Evolutionary conservation across 2,113 vertebrate species (phyloP).

Genomic region (Daphoenositta chrysoptera): DNA sequence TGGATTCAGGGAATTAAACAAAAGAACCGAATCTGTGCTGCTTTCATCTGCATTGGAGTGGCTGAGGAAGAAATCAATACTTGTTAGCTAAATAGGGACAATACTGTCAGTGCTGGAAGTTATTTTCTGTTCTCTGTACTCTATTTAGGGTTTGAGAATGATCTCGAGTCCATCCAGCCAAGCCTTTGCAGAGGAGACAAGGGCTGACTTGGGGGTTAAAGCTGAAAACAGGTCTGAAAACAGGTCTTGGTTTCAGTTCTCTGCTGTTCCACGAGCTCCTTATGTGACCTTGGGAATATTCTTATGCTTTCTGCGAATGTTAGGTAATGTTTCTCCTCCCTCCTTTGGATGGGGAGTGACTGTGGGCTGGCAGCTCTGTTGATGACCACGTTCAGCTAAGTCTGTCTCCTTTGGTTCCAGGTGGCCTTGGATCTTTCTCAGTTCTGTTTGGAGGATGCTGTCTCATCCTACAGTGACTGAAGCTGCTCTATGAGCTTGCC

Average conservation of each 20-base stretch:
- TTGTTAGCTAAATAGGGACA: slow-evolving; percentile 26
- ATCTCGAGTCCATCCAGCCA: background rate
- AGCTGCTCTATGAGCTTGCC: background rate
- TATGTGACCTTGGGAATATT: background rate
- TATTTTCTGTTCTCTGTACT: slow-evolving; percentile 3
- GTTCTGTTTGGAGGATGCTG: background rate
- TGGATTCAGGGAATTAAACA: slow-evolving; percentile 10
- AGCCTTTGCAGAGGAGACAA: background rate
- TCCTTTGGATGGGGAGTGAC: rapidly evolving
- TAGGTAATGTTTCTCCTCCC: background rate
- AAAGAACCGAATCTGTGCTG: background rate
- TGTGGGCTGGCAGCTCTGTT: background rate
- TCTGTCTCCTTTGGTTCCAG: background rate
- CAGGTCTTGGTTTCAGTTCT: background rate
- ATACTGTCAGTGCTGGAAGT: background rate
- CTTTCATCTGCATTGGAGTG: slow-evolving; percentile 8
- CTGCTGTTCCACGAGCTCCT: background rate
- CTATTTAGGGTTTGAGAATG: background rate
- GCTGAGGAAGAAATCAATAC: slow-evolving; percentile 27
- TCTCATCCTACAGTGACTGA: background rate
- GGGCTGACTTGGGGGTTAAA: background rate
- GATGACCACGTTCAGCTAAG: background rate
- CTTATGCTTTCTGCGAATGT: background rate
- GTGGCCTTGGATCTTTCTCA: background rate
- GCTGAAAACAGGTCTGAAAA: background rate